A percentile compares a stretch with the other conserved stretches of the same genome.
These are phyloP conservation scores for Drosophila antonietae DNA, from an alignment of 2,888 invertebrate species.

Conservation along the genomic window DNA sequence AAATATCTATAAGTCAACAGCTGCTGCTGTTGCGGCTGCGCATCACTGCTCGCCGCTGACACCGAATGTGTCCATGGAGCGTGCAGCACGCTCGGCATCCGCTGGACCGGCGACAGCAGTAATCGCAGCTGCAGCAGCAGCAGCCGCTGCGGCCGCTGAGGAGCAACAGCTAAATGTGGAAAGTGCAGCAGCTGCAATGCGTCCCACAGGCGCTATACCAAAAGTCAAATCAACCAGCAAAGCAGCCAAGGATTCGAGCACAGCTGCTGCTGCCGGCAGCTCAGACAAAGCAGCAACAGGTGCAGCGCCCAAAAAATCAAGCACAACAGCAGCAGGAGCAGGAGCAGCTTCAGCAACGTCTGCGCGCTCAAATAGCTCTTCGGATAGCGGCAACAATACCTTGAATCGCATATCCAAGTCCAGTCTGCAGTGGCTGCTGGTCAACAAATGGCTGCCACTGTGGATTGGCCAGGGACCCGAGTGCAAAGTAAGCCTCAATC, in stretches of 20 bases:
- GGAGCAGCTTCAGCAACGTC: constrained; percentile 12
- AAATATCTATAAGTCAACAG: constrained; percentile 83
- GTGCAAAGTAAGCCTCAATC: constrained; percentile 81
- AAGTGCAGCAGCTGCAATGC: constrained; percentile 34
- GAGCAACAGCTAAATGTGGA: constrained; percentile 37
- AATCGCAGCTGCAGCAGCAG: constrained; percentile 32
- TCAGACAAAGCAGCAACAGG: constrained; percentile 35
- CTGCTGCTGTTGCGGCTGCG: constrained; percentile 51
- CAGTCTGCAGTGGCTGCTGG: constrained; percentile 88
- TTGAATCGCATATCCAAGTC: constrained; percentile 87
- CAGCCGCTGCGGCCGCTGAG: constrained; percentile 34
- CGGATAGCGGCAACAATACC: constrained; percentile 76
- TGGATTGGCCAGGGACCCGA: constrained; percentile 87
- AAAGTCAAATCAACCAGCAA: constrained; percentile 75
- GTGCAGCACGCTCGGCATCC: constrained; percentile 77
- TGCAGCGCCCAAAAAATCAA: constrained; percentile 14
- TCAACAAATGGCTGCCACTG: constrained; percentile 88
- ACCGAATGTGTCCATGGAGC: constrained; percentile 75
- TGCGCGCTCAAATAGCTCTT: constrained; percentile 40
- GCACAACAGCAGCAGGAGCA: not conserved
- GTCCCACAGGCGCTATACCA: constrained; percentile 81
- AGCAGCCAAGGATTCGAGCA: constrained; percentile 55
- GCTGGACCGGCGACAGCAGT: constrained; percentile 69
- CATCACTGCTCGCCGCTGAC: constrained; percentile 59
- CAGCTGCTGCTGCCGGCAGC: constrained; percentile 23